Evolutionary conservation across 1,140 invertebrate species (phyloP), one percentile per base, ranked within the genome.

Genomic region (Meloidogyne hapla): DNA sequence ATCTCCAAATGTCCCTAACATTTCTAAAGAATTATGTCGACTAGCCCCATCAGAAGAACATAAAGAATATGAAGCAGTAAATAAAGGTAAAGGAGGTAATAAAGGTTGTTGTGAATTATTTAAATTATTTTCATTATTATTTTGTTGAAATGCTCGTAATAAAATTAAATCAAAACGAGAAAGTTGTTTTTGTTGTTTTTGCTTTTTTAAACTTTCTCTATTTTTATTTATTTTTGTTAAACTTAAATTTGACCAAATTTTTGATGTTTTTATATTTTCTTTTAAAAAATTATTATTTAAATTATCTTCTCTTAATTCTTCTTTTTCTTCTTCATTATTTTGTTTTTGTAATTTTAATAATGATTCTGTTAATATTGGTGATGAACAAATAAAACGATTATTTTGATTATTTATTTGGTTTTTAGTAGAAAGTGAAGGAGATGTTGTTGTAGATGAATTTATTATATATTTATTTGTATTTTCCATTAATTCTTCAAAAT

Each of bases 141-240:
- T n/a, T 33, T 79, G 33, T 48, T 72, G 68, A 28, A 80, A 65
- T n/a, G 61, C 69, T 68, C 71, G 63, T 65, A 76, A 42, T 6
- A 78, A 45, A 28, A 78, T 77, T 70, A 69, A 40, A 48, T 76
- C 74, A 25, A 77, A 78, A 4, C 65, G 42, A 67, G 73, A 65
- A 28, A 77, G 68, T 23, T 28, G 42, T 33, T 61, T 10, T 33
- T 70, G 33, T 70, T 40, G 68, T 48, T 48, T 48, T 48, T 48
- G 15, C 4, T 48, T 48, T 48, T 48, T 48, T 3, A 48, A 48
- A 18, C 45, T 48, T 48, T 18, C 18, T 48, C 45, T 48, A 4
- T 18, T 5, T 42, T 42, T 10, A 5, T 1, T 48, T 42, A 42
- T 42, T 42, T 42, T 42, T 42, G 13, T 13, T 13, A 42, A 42